A percentile compares a stretch with the other conserved stretches of the same genome.
These are phyloP conservation scores for Coleophora deauratella DNA, from an alignment of 2,888 invertebrate species.

Conservation along the genomic window DNA sequence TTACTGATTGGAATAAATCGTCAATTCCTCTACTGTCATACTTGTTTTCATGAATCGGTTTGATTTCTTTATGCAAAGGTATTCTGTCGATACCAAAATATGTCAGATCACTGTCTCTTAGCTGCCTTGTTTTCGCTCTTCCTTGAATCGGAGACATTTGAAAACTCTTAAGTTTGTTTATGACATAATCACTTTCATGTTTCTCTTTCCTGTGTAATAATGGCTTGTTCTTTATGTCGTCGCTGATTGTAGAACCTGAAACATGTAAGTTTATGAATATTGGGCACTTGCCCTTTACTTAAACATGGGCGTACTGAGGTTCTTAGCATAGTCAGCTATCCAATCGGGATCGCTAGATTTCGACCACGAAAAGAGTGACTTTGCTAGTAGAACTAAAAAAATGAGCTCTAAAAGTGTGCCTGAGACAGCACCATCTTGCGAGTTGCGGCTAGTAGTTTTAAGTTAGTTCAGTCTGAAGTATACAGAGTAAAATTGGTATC, in stretches of 20 bases:
- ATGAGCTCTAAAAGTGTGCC: too few species aligned
- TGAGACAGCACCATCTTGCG: too few species aligned
- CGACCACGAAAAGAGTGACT: too few species aligned
- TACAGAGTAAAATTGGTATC: too few species aligned
- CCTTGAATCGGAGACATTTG: constrained; percentile 36
- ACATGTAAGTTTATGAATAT: constrained; percentile 2
- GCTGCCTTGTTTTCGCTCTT: constrained; percentile 56
- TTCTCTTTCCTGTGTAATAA: constrained; percentile 8
- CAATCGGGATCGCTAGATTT: too few species aligned
- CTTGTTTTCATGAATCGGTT: constrained; percentile 3
- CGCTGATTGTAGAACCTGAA: constrained; percentile 25
- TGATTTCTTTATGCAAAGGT: constrained; percentile 18
- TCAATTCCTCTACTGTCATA: constrained; percentile 21
- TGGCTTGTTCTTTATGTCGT: constrained; percentile 8
- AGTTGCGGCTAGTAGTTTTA: too few species aligned
- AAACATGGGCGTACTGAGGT: too few species aligned
- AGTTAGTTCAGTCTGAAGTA: too few species aligned
- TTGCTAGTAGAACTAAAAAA: too few species aligned
- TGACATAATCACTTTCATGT: constrained; percentile 18
- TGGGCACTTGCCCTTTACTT: too few species aligned
- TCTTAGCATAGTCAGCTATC: too few species aligned
- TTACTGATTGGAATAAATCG: constrained; percentile 55
- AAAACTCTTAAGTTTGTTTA: constrained; percentile 30
- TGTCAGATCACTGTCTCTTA: constrained; percentile 74
- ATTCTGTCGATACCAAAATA: constrained; percentile 66